Conservation (phyloP, 2,888 invertebrate genomes). For the Lithophane socia region DNA sequence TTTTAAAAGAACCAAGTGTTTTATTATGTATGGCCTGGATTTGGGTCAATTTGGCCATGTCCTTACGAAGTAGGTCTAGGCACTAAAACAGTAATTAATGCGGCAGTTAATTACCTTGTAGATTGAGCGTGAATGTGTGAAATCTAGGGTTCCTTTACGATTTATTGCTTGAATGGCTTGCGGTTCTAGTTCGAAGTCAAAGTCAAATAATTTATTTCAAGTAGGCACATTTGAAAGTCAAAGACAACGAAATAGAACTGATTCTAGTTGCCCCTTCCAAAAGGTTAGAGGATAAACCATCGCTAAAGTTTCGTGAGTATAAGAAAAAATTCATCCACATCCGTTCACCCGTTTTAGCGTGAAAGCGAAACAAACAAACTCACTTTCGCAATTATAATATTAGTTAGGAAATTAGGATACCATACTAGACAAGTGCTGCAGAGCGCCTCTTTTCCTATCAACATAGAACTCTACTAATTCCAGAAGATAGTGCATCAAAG, state of each 20-base stretch:
- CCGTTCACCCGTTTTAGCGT: too few species aligned
- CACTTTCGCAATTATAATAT: too few species aligned
- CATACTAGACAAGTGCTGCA: neutral
- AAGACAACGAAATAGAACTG: too few species aligned
- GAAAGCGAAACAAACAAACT: too few species aligned
- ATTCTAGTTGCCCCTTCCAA: too few species aligned
- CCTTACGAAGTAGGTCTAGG: constrained; percentile 27
- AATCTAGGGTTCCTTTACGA: constrained; percentile 32
- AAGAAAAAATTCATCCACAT: too few species aligned
- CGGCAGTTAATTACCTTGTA: constrained; percentile 34
- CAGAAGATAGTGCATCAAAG: neutral
- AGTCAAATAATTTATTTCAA: too few species aligned
- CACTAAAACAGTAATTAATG: constrained; percentile 45
- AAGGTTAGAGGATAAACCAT: neutral
- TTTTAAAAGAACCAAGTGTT: neutral
- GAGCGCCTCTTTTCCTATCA: neutral
- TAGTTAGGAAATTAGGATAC: neutral
- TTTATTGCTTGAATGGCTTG: constrained; percentile 29
- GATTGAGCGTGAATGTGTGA: constrained; percentile 41
- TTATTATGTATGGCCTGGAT: neutral
- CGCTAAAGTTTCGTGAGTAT: too few species aligned
- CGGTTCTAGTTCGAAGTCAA: neutral
- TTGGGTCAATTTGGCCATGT: constrained; percentile 1
- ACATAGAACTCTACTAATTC: neutral
- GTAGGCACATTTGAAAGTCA: too few species aligned